Conservation (phyloP, 2,113 vertebrate genomes). For the Marmota monax region DNA sequence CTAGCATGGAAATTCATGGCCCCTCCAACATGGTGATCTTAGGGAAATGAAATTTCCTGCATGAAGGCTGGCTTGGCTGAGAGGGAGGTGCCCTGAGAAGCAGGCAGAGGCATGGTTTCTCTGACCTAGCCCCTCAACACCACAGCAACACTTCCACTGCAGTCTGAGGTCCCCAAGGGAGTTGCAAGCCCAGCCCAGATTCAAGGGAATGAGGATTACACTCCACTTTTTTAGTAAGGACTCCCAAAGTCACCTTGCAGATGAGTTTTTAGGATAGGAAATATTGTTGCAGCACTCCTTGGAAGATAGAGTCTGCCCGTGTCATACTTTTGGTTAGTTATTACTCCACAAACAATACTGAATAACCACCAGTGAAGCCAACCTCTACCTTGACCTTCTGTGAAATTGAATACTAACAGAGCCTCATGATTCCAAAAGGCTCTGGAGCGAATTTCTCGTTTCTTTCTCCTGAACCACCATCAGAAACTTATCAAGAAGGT, state of each 20-base stretch:
- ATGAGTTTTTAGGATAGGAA: rapidly evolving
- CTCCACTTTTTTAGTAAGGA: rapidly evolving
- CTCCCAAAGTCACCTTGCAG: no score
- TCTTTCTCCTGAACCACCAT: neutral
- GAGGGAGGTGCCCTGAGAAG: no score
- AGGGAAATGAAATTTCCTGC: no score
- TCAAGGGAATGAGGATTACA: neutral
- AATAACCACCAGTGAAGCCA: neutral
- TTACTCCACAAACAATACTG: neutral
- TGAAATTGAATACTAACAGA: neutral
- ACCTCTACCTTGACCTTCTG: neutral
- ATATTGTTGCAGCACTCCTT: neutral
- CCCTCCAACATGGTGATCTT: neutral
- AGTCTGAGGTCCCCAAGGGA: neutral
- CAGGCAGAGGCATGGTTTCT: neutral
- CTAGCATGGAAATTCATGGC: neutral
- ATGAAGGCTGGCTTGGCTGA: neutral
- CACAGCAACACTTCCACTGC: no score
- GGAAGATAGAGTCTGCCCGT: neutral
- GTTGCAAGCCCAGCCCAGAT: neutral
- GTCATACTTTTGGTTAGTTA: no score
- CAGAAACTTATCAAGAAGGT: neutral
- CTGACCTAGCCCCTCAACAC: neutral
- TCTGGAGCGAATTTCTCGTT: neutral
- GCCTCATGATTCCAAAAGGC: rapidly evolving